Evolutionary conservation across 2,797 vertebrate genomes (phyloP).

Genomic region (Macrochelys suwanniensis): DNA sequence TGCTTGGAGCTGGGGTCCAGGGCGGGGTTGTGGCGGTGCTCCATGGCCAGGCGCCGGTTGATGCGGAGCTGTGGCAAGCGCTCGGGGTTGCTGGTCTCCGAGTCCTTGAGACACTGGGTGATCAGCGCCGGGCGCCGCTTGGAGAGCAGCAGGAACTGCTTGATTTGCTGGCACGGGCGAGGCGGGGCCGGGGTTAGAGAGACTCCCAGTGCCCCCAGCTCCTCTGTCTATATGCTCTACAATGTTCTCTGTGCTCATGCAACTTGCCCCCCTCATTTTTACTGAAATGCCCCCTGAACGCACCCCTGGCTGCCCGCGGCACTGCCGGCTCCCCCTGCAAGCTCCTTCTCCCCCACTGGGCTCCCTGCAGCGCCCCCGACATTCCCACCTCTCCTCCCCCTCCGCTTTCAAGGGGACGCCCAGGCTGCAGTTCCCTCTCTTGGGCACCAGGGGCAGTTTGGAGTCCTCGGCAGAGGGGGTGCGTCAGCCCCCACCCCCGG

Average conservation of each 20-base stretch:
- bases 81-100: constrained; percentile 96
- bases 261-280: too few relatives aligned
- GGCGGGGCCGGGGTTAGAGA: neutral
- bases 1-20: constrained; percentile 93
- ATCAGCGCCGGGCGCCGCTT: constrained; percentile 94
- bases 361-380: too few relatives aligned
- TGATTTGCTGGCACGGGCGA: constrained; percentile 87
- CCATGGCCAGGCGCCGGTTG: constrained; percentile 97
- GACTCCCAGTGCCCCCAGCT: neutral
- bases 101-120: constrained; percentile 96
- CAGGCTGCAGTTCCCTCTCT: neutral
- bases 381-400: neutral
- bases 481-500: too few relatives aligned
- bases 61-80: constrained; percentile 98
- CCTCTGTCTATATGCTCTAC: too few relatives aligned
- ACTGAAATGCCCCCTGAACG: too few relatives aligned
- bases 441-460: neutral
- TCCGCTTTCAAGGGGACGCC: neutral
- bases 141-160: constrained; percentile 96
- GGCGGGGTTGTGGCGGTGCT: constrained; percentile 94
- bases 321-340: too few relatives aligned
- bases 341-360: too few relatives aligned
- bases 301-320: too few relatives aligned
- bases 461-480: too few relatives aligned
- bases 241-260: too few relatives aligned